These are phyloP conservation scores for Streptopelia turtur DNA, from an alignment of 2,797 vertebrate species.

Conservation along the genomic window DNA sequence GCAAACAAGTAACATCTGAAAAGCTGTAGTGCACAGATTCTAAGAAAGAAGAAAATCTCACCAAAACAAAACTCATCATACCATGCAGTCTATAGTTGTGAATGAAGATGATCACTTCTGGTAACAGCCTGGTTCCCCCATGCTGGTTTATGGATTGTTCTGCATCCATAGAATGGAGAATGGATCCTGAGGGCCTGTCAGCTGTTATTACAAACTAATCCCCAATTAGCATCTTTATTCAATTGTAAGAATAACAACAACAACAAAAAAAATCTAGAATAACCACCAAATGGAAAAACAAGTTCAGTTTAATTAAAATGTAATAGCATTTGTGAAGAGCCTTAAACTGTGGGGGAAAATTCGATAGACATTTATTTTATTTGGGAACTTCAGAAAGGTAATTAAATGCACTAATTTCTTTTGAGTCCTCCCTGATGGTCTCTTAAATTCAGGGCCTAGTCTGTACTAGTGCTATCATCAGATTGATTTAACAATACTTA, in stretches of 20 bases:
- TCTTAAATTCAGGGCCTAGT: background rate
- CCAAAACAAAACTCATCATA: background rate
- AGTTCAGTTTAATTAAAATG: constrained; percentile 49
- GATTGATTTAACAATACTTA: constrained; percentile 49
- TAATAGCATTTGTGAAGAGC: constrained; percentile 33
- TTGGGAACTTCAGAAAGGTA: constrained; percentile 29
- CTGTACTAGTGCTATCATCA: background rate
- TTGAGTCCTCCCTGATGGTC: background rate
- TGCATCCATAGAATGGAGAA: background rate
- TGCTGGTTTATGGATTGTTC: background rate
- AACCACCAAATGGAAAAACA: constrained; percentile 8
- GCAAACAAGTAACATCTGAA: background rate
- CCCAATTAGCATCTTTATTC: constrained; percentile 49
- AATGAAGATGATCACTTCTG: background rate
- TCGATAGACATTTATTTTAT: constrained; percentile 42
- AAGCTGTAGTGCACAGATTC: background rate
- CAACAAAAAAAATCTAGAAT: background rate
- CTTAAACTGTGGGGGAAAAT: background rate
- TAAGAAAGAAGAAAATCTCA: background rate
- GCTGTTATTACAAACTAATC: constrained; percentile 29
- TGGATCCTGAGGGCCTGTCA: background rate
- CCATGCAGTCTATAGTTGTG: background rate
- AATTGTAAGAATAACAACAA: constrained; percentile 11
- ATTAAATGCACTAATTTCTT: constrained; percentile 53
- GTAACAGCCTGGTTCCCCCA: background rate